Percentiles rank a stretch among this genome's conserved stretches.
These are phyloP conservation scores for Myotis daubentonii DNA, from an alignment of 2,797 vertebrate genomes.

Conservation along the genomic window DNA sequence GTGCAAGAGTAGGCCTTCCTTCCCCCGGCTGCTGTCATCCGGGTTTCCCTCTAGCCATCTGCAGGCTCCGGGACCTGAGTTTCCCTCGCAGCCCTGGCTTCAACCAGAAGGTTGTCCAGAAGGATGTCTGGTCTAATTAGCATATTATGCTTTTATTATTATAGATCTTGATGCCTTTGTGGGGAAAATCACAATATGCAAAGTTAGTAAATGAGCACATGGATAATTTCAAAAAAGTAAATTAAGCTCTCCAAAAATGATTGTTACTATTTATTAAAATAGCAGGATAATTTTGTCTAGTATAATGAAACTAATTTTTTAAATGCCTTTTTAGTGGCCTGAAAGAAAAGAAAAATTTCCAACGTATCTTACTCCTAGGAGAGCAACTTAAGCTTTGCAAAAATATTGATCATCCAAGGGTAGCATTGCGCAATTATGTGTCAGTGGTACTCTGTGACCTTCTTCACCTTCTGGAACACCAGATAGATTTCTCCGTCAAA, in stretches of 20 bases:
- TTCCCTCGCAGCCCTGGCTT: too few relatives aligned
- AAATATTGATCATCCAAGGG: slow-evolving; percentile 23
- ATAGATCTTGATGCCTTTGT: background rate
- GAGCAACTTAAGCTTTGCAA: background rate
- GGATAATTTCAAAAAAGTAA: background rate
- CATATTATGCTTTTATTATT: too few relatives aligned
- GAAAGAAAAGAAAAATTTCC: background rate
- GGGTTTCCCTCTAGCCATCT: too few relatives aligned
- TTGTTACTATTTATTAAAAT: background rate
- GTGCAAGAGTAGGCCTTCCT: too few relatives aligned
- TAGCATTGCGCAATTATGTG: background rate
- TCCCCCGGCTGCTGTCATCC: too few relatives aligned
- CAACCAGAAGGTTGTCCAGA: too few relatives aligned
- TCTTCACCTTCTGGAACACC: background rate
- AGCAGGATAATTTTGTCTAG: background rate
- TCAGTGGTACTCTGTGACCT: background rate
- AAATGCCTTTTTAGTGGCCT: background rate
- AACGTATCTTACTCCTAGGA: background rate
- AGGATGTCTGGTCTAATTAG: too few relatives aligned
- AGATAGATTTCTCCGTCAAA: slow-evolving; percentile 61
- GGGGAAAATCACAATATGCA: background rate
- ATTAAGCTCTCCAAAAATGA: background rate
- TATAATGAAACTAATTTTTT: slow-evolving; percentile 1
- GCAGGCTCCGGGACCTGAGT: too few relatives aligned
- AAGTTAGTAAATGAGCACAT: slow-evolving; percentile 2